These are phyloP conservation scores for Asarcornis scutulata DNA, from an alignment of 2,113 vertebrate genomes.

Conservation along the genomic window DNA sequence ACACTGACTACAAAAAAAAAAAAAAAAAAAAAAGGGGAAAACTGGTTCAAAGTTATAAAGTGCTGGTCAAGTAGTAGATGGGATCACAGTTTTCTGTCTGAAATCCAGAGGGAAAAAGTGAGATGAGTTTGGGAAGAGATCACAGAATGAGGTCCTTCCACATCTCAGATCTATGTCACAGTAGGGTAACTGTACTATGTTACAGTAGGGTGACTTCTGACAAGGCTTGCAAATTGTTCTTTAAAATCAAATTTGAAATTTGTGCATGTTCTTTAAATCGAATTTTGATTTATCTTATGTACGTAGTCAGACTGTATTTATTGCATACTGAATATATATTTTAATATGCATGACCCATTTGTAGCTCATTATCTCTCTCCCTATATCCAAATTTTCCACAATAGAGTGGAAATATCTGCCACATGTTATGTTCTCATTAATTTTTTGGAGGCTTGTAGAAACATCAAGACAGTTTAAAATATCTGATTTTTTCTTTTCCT, in stretches of 20 bases:
- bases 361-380: background rate
- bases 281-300: background rate
- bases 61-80: background rate
- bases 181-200: background rate
- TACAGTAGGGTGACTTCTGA: background rate
- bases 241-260: background rate
- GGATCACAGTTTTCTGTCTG: background rate
- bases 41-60: background rate
- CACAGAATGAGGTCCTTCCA: background rate
- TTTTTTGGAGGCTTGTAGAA: background rate
- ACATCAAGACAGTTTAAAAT: background rate
- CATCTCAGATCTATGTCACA: background rate
- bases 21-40: too few species aligned
- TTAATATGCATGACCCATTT: background rate
- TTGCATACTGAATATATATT: background rate
- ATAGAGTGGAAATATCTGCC: fast-evolving
- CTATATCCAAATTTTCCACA: background rate
- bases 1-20: background rate
- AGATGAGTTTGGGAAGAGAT: background rate
- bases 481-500: background rate
- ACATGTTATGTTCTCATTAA: background rate
- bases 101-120: background rate
- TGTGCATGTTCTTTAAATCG: background rate
- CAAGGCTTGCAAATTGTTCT: background rate
- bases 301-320: background rate